Evolutionary conservation across 2,888 invertebrate genomes (phyloP).

Genomic region (Capitulum mitella): DNA sequence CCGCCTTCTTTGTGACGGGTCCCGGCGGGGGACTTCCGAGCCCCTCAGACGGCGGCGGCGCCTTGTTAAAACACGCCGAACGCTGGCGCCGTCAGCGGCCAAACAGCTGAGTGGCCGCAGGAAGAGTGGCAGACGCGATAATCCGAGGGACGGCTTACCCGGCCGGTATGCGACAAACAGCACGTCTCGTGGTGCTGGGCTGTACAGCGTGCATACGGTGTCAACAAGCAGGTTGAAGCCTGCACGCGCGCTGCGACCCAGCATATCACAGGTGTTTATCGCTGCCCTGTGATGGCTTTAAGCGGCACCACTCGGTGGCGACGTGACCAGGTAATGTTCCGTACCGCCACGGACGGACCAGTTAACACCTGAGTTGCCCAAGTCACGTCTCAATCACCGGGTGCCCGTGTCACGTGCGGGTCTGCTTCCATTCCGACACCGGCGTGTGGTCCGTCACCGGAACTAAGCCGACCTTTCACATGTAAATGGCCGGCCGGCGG

Average conservation of each 20-base stretch:
- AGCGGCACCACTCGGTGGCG: background rate
- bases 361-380: background rate
- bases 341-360: background rate
- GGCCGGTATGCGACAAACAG: background rate
- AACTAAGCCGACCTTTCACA: background rate
- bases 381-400: background rate
- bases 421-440: background rate
- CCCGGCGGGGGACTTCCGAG: conserved; percentile 10
- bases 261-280: background rate
- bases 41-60: background rate
- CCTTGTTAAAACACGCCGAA: conserved; percentile 14
- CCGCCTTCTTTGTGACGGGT: background rate
- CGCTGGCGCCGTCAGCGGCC: background rate
- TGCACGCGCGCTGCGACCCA: background rate
- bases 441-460: background rate
- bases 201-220: background rate
- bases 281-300: background rate
- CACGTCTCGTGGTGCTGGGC: background rate
- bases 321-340: background rate
- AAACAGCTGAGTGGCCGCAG: background rate
- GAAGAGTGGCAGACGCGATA: background rate
- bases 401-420: background rate
- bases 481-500: background rate
- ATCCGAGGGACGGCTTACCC: background rate
- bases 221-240: background rate